Evolutionary conservation across 2,888 invertebrate genomes (phyloP), one percentile per base, ranked within the genome.

Genomic region (Drosophila vallismaia): DNA sequence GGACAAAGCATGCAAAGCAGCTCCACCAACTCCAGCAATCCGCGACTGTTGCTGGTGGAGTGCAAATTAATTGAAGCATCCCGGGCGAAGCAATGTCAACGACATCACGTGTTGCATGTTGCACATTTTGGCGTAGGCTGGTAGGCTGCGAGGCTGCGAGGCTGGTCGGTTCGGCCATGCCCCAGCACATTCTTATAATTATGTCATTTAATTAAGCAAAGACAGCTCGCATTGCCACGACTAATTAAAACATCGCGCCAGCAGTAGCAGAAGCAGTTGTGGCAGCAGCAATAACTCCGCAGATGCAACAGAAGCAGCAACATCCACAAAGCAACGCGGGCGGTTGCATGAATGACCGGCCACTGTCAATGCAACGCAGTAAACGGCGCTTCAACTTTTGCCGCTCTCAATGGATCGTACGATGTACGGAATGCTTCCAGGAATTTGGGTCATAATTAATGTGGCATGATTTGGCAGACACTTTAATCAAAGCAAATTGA

Each of bases 371-470:
- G 88, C 88, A 80, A 83, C 83, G 69, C 79, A 66, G 76, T 76
- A 80, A 83, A 72, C 70, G 74, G 76, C 71, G 68, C 75, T 75
- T 75, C 75, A 74, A 74, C 73, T 50, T 71, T 71, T 86, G 88
- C 88, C 88, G 88, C 75, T 70, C 75, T 70, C 74, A 62, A 62
- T 74, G 74, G 71, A 89, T 88, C 89, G 72, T 83, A 88, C 79
- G 88, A 88, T 88, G 81, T 78, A 62, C 67, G 71, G 83, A 85
- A 85, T 86, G 51, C 83, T 91, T 91, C 91, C 90, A 87, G 75
- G 91, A 91, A 91, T 91, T 91, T 91, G 91, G 91, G 91, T 91
- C 91, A 91, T 91, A 91, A 91, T 91, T 91, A 90, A 91, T 91
- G 90, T 90, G 90, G 91, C 91, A 91, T 91, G 91, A 90, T 91